Evolutionary conservation across 2,888 invertebrate species (phyloP), one percentile per base, ranked within the genome.

Genomic region (Trachelus stipa): DNA sequence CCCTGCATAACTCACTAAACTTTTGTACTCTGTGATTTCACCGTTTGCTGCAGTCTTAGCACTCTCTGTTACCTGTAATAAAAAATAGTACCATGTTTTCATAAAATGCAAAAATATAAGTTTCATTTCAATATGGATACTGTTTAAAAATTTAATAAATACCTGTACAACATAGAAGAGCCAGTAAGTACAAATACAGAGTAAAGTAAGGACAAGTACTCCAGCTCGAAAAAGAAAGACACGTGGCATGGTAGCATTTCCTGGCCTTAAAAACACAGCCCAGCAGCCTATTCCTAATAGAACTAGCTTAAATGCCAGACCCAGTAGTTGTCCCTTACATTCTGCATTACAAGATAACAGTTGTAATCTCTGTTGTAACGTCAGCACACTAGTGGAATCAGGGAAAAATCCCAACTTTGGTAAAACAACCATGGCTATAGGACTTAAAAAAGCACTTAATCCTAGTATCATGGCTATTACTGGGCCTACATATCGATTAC

Each of bases 181-280:
- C 99, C 99, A 99, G 92, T 98, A 99, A 6, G 98, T 96, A 92
- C 99, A 98, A 81, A 97, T 96, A 91, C 98, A 96, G 23, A 99
- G 95, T 69, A 98, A 95, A 68, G 98, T 95, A 77, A 99, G 94
- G 9, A 97, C 94, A 79, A 98, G 92, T n/a, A 98, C 96, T 85
- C 97, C 95, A 0, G 98, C 96, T 86, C 98, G 94, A 89, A 98
- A 98, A 74, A 98, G 93, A 92, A 96, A 98, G 91, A 99, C 96
- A 81, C 99, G 93, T 2, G 99, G 99, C 93, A 98, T 94, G 30
- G 97, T 97, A 34, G 97, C 97, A 84, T 96, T 95, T 34, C 97
- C 95, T 37, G 95, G 95, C 75, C 98, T 94, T 83, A 98, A 93
- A 90, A 98, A 98, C 75, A 99, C 94, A 0, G 98, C 98, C 98